Evolutionary conservation across 2,888 invertebrate species (phyloP).

Genomic region (Cataglyphis rosenhaueri): DNA sequence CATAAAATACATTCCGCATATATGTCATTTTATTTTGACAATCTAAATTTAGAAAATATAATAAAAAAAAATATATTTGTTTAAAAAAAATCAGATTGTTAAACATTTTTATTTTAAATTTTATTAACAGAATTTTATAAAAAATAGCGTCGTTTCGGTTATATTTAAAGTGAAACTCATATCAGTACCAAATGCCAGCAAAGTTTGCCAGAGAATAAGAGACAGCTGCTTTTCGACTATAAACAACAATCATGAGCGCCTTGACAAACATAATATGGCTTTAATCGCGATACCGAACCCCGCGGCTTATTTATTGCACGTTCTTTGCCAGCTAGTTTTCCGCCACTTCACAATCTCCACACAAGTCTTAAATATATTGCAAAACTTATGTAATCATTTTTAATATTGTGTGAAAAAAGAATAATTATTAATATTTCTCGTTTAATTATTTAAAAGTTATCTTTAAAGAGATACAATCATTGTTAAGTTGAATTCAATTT

Average conservation of each 20-base stretch:
- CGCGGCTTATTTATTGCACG: constrained; percentile 74
- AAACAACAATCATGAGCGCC: constrained; percentile 80
- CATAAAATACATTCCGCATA: neutral
- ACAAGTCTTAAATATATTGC: neutral
- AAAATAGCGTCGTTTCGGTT: constrained; percentile 53
- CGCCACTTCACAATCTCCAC: constrained; percentile 56
- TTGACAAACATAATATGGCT: constrained; percentile 84
- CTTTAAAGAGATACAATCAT: neutral
- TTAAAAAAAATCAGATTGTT: neutral
- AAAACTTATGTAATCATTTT: neutral
- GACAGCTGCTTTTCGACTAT: constrained; percentile 81
- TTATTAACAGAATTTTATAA: constrained; percentile 27
- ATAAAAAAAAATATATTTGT: neutral
- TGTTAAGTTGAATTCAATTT: neutral
- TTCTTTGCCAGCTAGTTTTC: constrained; percentile 74
- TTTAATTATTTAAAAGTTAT: neutral
- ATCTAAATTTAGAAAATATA: neutral
- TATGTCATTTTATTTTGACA: neutral
- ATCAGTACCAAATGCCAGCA: constrained; percentile 80
- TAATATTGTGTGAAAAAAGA: neutral
- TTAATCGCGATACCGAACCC: constrained; percentile 83
- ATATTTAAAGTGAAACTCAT: constrained; percentile 74
- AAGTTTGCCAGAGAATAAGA: constrained; percentile 80
- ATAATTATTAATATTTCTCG: neutral
- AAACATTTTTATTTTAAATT: neutral